These are phyloP conservation scores for Pyrrhosoma nymphula DNA, from an alignment of 2,888 invertebrate species.

Conservation along the genomic window DNA sequence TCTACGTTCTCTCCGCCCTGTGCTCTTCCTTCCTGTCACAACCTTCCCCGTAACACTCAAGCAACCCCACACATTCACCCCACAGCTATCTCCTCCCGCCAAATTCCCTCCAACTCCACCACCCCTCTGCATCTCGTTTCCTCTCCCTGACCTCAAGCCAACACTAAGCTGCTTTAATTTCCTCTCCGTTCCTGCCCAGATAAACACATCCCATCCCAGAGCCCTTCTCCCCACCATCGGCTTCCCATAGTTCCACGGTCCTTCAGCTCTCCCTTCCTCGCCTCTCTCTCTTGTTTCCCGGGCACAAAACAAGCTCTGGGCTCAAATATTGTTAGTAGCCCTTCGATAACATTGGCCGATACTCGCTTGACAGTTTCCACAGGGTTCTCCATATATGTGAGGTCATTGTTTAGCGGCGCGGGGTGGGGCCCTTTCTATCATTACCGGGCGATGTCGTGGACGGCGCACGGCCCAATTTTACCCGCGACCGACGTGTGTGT, in stretches of 20 bases:
- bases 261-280: too few species aligned
- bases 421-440: conserved; percentile 11
- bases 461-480: neutral
- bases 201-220: conserved; percentile 46
- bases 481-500: neutral
- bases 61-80: neutral
- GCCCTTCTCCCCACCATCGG: neutral
- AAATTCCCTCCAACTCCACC: neutral
- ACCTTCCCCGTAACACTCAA: neutral
- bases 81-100: neutral
- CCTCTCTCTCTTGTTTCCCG: neutral
- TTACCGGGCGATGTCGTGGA: conserved; percentile 10
- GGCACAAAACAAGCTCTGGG: neutral
- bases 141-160: conserved; percentile 46
- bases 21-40: conserved; percentile 16
- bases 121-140: neutral
- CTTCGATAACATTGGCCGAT: conserved; percentile 44
- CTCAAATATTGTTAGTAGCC: conserved; percentile 54
- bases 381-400: conserved; percentile 4
- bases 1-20: neutral
- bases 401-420: conserved; percentile 16
- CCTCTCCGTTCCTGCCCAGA: conserved; percentile 41
- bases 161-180: conserved; percentile 60
- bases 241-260: neutral
- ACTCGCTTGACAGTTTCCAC: conserved; percentile 54